Evolutionary conservation across 2,888 invertebrate genomes (phyloP), one percentile per base, ranked within the genome.

Genomic region (Agriotes lineatus): DNA sequence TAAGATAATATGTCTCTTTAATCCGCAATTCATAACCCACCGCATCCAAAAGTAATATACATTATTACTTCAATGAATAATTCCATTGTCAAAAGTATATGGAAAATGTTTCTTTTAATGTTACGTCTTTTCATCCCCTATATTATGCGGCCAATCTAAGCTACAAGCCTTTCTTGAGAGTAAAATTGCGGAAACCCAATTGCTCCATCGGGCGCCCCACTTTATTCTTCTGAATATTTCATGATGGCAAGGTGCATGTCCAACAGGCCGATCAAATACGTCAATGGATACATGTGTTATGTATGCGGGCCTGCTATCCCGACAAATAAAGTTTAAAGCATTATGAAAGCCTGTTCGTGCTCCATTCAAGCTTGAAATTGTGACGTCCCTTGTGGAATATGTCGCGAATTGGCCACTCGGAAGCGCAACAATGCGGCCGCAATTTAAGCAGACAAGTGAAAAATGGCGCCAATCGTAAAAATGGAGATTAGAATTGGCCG

Each of bases 381-480:
- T 52, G 30, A 16, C 52, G 10, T 14, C 33, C 16, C 16, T 33
- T 30, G 7, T 18, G 52, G n/a, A 4, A 20, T 6, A 48, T 20
- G 48, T 48, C 0, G 33, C 35, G 52, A 48, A 48, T 48, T 48
- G 48, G 22, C 22, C 22, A 48, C 48, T 48, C 22, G 6, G 14
- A 48, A 30, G 52, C 52, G 52, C 52, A 52, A 52, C 52, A 52
- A 52, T 52, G 33, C 48, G 33, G 7, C 16, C 52, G 33, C 52
- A 33, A 33, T 52, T 52, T 52, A 30, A 52, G 52, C 10, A 33
- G 52, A 18, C 52, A 19, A 33, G 33, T 52, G 52, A 52, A 52
- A 52, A 52, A 52, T 52, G 18, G 19, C 33, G 14, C 33, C 35
- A 33, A 30, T 35, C 52, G 52, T 52, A 52, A 35, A 52, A 52